A percentile compares a stretch with the other conserved stretches of the same genome.
phyloP scores from a whole-genome alignment of 2,888 invertebrate species.

The Drosophila leonis region DNA sequence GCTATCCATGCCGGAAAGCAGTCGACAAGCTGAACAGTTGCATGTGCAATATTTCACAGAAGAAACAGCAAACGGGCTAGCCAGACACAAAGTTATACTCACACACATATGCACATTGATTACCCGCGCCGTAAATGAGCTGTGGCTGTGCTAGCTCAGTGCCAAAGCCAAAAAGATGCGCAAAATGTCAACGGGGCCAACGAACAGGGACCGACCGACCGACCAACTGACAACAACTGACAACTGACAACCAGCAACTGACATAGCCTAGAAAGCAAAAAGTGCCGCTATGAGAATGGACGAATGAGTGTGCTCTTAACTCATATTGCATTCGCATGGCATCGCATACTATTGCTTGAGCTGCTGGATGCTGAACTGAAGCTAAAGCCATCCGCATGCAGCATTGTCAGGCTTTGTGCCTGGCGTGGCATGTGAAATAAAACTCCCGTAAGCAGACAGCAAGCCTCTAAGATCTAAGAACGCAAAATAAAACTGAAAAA shows the following conservation, averaged over 20 bases:
- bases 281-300: slow-evolving; percentile 71
- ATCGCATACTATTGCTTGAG: not conserved
- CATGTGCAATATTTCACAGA: slow-evolving; percentile 64
- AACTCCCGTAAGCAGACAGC: slow-evolving; percentile 77
- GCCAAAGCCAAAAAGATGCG: slow-evolving; percentile 60
- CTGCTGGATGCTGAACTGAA: slow-evolving; percentile 15
- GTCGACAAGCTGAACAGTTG: slow-evolving; percentile 67
- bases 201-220: slow-evolving; percentile 35
- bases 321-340: slow-evolving; percentile 61
- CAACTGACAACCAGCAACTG: slow-evolving; percentile 37
- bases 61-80: slow-evolving; percentile 44
- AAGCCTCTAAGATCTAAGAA: slow-evolving; percentile 59
- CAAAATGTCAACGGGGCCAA: slow-evolving; percentile 70
- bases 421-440: slow-evolving; percentile 76
- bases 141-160: slow-evolving; percentile 17
- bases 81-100: slow-evolving; percentile 21
- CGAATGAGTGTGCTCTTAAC: slow-evolving; percentile 51
- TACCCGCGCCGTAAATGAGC: slow-evolving; percentile 39
- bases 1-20: slow-evolving; percentile 65
- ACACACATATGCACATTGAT: slow-evolving; percentile 54
- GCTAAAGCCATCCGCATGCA: slow-evolving; percentile 45
- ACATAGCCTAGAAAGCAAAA: slow-evolving; percentile 64
- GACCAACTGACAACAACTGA: slow-evolving; percentile 33
- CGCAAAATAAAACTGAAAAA: slow-evolving; percentile 35
- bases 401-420: slow-evolving; percentile 75